Evolutionary conservation across 1,140 invertebrate genomes (phyloP).

Genomic region (Calycopis cecrops): DNA sequence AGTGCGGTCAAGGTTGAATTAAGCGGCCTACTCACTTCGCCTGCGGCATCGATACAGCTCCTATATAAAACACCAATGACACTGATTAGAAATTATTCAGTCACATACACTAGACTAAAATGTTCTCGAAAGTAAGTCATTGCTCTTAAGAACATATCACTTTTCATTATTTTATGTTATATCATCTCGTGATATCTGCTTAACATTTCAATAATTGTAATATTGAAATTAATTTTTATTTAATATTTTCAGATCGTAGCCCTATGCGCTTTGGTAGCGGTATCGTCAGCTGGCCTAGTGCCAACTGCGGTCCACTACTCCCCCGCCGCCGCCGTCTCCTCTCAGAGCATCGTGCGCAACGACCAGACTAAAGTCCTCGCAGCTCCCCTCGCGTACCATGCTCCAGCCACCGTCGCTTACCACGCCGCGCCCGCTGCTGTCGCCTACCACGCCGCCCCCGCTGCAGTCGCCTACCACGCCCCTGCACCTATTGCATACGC

Average conservation of each 20-base stretch:
- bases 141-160: too few species aligned
- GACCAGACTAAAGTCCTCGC: constrained; percentile 26
- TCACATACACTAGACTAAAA: too few species aligned
- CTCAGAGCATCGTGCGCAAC: constrained; percentile 38
- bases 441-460: constrained; percentile 27
- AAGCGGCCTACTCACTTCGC: too few species aligned
- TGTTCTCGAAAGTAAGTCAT: too few species aligned
- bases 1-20: too few species aligned
- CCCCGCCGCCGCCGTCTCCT: constrained; percentile 32
- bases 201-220: too few species aligned
- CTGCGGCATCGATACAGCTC: too few species aligned
- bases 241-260: constrained; percentile 36
- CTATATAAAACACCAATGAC: too few species aligned
- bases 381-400: constrained; percentile 23
- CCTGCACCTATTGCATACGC: constrained; percentile 13
- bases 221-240: background rate
- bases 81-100: too few species aligned
- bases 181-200: too few species aligned
- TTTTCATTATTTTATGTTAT: too few species aligned
- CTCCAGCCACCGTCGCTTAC: constrained; percentile 34
- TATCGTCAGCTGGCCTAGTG: constrained; percentile 40
- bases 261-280: constrained; percentile 38
- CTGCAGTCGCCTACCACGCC: constrained; percentile 3
- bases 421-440: constrained; percentile 35
- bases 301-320: constrained; percentile 31